Conservation (phyloP, 1,140 invertebrate genomes). For the Panagrolaimus sp. region DNA sequence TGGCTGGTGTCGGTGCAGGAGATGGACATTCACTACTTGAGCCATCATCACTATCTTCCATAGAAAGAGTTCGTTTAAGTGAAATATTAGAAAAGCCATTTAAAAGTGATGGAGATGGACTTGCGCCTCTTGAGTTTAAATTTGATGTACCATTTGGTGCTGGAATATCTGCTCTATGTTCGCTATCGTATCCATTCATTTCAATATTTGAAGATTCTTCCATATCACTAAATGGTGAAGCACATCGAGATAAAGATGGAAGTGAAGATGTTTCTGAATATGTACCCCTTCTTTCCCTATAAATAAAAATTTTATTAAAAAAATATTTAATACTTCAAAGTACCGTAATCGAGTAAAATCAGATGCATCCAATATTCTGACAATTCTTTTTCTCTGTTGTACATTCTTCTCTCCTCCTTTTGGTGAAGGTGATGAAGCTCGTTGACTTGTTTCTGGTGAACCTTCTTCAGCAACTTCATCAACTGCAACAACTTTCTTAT, state of each 20-base stretch:
- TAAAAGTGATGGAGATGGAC: neutral
- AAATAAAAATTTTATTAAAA: too few relatives aligned
- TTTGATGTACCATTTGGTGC: neutral
- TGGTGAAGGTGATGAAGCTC: neutral
- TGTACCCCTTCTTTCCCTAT: neutral
- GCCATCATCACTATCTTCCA: neutral
- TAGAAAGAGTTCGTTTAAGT: neutral
- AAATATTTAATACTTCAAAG: too few relatives aligned
- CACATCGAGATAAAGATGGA: neutral
- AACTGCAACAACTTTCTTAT: constrained; percentile 49
- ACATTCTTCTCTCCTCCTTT: too few relatives aligned
- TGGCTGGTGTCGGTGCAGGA: neutral
- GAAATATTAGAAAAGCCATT: neutral
- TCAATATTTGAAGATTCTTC: neutral
- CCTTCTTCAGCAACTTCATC: constrained; percentile 39
- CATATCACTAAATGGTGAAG: neutral
- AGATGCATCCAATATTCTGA: neutral
- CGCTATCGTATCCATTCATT: neutral
- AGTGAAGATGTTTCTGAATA: neutral
- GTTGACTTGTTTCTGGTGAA: neutral
- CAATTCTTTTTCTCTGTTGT: neutral
- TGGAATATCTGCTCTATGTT: neutral
- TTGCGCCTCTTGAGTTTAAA: neutral
- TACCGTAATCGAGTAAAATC: neutral
- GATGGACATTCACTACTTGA: neutral